Evolutionary conservation across 2,888 invertebrate genomes (phyloP).

Genomic region (Dascillus cervinus): DNA sequence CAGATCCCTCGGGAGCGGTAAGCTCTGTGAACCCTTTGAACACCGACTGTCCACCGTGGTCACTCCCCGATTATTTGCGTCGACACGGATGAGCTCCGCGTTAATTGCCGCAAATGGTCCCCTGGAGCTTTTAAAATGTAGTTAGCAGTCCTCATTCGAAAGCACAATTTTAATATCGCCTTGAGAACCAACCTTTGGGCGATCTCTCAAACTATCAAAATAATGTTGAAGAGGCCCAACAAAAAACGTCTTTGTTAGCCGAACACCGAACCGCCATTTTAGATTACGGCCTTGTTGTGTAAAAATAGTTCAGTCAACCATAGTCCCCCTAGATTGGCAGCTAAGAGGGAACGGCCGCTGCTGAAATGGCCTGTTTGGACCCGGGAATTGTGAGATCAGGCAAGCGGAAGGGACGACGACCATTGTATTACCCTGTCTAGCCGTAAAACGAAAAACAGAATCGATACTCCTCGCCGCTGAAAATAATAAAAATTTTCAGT

Average conservation of each 20-base stretch:
- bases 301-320: constrained; percentile 43
- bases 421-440: too few species aligned
- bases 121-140: constrained; percentile 2
- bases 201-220: constrained; percentile 19
- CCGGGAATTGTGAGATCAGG: constrained; percentile 31
- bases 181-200: constrained; percentile 21
- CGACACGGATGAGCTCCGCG: constrained; percentile 32
- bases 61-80: constrained; percentile 35
- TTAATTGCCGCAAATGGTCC: constrained; percentile 29
- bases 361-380: constrained; percentile 30
- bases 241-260: constrained; percentile 35
- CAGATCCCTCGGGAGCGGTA: constrained; percentile 16
- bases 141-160: not conserved
- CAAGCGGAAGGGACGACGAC: constrained; percentile 33
- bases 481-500: too few species aligned
- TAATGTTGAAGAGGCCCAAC: constrained; percentile 22
- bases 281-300: constrained; percentile 37
- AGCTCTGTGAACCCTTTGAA: constrained; percentile 28
- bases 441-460: constrained; percentile 21
- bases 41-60: constrained; percentile 25
- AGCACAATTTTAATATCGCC: constrained; percentile 15
- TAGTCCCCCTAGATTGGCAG: constrained; percentile 40
- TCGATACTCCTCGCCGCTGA: constrained; percentile 4
- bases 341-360: constrained; percentile 31
- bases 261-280: constrained; percentile 38